Evolutionary conservation across 2,797 vertebrate genomes (phyloP), one percentile per base, ranked within the genome.

Genomic region (Anolis apletophallus): DNA sequence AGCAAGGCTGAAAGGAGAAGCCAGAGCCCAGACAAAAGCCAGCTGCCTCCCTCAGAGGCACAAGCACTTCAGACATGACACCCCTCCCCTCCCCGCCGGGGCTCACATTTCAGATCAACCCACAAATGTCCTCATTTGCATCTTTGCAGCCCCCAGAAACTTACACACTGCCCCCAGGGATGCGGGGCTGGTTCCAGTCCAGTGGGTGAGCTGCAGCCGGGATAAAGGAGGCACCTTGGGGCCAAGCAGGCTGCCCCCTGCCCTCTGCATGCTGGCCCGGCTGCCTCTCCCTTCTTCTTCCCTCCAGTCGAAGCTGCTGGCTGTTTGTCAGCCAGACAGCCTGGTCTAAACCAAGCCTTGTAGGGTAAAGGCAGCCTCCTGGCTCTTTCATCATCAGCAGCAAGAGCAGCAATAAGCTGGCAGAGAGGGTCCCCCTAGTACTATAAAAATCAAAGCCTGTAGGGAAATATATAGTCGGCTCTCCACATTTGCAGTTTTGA

Each of bases 281-380:
- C 67, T 11, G 77, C 52, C 52, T 75, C 78, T 57, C 59, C 61
- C 82, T 52, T 68, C 61, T 54, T 17, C 61, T 12, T 57, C 23
- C 34, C 52, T 85, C 12, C 36, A 61, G 32, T 77, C 80, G 9
- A 61, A 80, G n/a, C 34, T 78, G 88, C 84, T 93, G 93, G 95
- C 87, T 73, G 34, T 55, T 0, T 5, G 84, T 91, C 94, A 73
- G 71, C 21, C 71, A 94, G 83, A 59, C 23, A 32, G 83, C 84
- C 75, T 55, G 87, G 93, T 93, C 93, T 93, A 95, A 94, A 96
- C 95, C 90, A 88, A 75, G 94, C 96, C 96, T 96, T 97, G 95
- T 96, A 97, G 92, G 96, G 96, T 96, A 96, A 87, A 96, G 93
- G 93, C 95, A 96, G 93, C 91, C 92, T 74, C 89, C 4, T n/a